These are phyloP conservation scores for Macrotus californicus DNA, from an alignment of 2,113 vertebrate genomes.

Conservation along the genomic window DNA sequence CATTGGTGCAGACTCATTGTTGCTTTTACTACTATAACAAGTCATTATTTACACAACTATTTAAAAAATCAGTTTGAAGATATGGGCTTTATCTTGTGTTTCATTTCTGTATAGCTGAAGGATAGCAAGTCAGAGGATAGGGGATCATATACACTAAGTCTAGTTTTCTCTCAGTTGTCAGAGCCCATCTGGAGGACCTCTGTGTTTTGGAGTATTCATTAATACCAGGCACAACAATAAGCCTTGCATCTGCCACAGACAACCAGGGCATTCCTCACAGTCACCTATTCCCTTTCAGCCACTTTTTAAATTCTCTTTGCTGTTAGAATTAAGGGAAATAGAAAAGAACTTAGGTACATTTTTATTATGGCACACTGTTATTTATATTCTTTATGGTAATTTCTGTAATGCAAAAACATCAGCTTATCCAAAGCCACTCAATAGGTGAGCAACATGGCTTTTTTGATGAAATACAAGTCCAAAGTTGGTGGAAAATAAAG, in stretches of 20 bases:
- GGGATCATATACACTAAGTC: not conserved
- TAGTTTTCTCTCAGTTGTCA: not conserved
- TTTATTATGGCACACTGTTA: not conserved
- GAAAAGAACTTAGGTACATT: not conserved
- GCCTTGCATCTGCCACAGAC: not conserved
- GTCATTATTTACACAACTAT: not conserved
- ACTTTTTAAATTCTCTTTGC: not conserved
- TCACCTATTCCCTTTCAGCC: not conserved
- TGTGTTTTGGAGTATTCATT: not conserved
- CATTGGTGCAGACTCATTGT: not conserved
- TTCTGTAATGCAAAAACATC: not conserved
- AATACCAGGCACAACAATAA: not conserved
- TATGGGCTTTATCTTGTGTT: not conserved
- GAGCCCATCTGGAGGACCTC: not conserved
- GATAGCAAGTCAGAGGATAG: not conserved
- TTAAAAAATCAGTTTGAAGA: not conserved
- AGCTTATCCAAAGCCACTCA: not conserved
- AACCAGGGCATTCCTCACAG: not conserved
- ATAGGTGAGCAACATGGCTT: not conserved
- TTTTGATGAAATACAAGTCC: not conserved
- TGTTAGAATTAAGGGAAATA: not conserved
- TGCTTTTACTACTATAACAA: not conserved
- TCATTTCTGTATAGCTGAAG: not conserved
- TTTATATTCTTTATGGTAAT: not conserved
- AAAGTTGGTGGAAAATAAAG: not conserved